These are phyloP conservation scores for Amphipyra berbera DNA, from an alignment of 2,888 invertebrate species.

Conservation along the genomic window DNA sequence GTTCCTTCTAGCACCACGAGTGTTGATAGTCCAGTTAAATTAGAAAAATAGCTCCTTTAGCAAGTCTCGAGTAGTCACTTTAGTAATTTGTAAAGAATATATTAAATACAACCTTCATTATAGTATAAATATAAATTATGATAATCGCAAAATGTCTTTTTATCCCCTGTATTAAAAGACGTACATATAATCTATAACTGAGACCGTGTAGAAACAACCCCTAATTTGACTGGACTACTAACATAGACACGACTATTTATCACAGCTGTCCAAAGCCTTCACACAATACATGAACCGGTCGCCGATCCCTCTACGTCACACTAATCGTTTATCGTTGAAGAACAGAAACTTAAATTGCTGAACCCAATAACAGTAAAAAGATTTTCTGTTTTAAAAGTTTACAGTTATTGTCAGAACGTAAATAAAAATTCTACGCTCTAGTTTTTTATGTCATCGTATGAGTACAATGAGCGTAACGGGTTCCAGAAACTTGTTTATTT, in stretches of 20 bases:
- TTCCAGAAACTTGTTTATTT: slow-evolving; percentile 31
- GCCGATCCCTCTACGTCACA: slow-evolving; percentile 47
- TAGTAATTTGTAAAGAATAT: slow-evolving; percentile 42
- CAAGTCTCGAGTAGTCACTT: slow-evolving; percentile 16
- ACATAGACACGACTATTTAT: slow-evolving; percentile 63
- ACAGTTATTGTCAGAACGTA: slow-evolving; percentile 30
- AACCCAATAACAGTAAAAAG: slow-evolving; percentile 29
- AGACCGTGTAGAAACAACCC: slow-evolving; percentile 31
- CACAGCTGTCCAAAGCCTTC: slow-evolving; percentile 70
- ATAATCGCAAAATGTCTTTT: slow-evolving; percentile 56
- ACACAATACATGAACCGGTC: slow-evolving; percentile 52
- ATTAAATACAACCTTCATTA: slow-evolving; percentile 54
- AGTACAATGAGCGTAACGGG: slow-evolving; percentile 22
- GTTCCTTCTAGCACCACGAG: slow-evolving; percentile 84
- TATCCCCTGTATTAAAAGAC: slow-evolving; percentile 50
- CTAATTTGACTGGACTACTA: slow-evolving; percentile 53
- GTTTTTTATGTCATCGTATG: slow-evolving; percentile 9
- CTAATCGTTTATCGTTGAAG: slow-evolving; percentile 27
- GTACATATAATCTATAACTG: slow-evolving; percentile 25
- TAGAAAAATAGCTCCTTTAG: slow-evolving; percentile 10
- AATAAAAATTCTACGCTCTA: background rate
- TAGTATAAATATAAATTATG: slow-evolving; percentile 50
- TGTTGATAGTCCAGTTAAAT: slow-evolving; percentile 58
- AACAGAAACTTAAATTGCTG: slow-evolving; percentile 30
- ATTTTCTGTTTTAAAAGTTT: slow-evolving; percentile 17